These are phyloP conservation scores for Epinephelus moara DNA, from an alignment of 2,113 vertebrate species.

Conservation along the genomic window DNA sequence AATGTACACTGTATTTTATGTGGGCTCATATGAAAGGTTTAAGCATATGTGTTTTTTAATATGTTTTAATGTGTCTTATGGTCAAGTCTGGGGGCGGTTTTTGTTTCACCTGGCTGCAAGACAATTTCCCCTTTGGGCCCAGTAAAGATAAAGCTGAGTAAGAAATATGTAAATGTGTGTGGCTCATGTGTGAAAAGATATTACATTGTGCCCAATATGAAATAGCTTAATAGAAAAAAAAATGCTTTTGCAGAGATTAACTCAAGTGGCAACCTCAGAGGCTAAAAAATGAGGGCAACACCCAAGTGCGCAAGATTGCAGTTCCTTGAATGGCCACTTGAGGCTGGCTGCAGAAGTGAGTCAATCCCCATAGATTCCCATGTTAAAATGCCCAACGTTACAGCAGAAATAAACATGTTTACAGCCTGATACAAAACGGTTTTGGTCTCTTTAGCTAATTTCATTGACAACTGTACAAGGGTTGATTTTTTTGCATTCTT, in stretches of 20 bases:
- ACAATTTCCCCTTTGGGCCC: background rate
- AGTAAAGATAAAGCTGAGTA: background rate
- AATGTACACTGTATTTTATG: slow-evolving; percentile 37
- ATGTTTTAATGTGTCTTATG: slow-evolving; percentile 25
- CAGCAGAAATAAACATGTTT: too few species aligned
- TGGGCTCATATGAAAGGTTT: slow-evolving; percentile 13
- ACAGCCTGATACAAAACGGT: too few species aligned
- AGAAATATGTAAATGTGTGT: background rate
- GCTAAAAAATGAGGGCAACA: too few species aligned
- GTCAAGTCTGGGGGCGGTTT: background rate
- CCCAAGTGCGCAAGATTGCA: too few species aligned
- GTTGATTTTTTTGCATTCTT: too few species aligned
- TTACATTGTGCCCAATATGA: background rate
- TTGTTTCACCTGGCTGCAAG: slow-evolving; percentile 19
- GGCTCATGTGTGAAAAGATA: background rate
- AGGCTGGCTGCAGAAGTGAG: too few species aligned
- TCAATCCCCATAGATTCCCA: too few species aligned
- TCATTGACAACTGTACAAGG: too few species aligned
- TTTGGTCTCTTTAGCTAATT: too few species aligned
- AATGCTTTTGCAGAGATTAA: background rate
- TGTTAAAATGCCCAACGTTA: too few species aligned
- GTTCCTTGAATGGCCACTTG: too few species aligned
- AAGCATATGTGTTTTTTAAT: slow-evolving; percentile 30
- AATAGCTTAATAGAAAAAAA: background rate
- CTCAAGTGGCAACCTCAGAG: background rate